phyloP scores from a whole-genome alignment of 2,888 invertebrate genomes.

The Trypoxylon attenuatum region DNA sequence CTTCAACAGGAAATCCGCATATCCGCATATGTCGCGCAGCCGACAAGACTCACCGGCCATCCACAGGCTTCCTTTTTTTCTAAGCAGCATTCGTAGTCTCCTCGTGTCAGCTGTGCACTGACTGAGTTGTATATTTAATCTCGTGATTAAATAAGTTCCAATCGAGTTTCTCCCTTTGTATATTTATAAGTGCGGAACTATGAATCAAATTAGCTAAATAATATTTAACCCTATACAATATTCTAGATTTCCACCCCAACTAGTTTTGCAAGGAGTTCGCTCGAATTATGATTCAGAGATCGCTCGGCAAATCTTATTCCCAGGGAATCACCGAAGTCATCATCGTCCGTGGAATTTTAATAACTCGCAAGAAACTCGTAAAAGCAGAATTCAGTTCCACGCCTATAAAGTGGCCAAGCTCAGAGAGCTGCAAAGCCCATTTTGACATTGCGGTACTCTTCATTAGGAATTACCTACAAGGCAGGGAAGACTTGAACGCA shows the following conservation, averaged over 20 bases:
- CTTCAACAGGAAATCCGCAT: slow-evolving; percentile 8
- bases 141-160: slow-evolving; percentile 11
- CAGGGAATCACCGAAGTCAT: not conserved
- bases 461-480: slow-evolving; percentile 19
- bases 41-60: slow-evolving; percentile 7
- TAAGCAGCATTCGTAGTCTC: slow-evolving; percentile 18
- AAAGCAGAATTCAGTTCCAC: not conserved
- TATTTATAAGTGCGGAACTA: slow-evolving; percentile 4
- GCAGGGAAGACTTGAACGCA: not conserved
- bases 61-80: slow-evolving; percentile 17
- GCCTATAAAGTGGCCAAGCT: slow-evolving; percentile 8
- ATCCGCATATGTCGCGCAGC: slow-evolving; percentile 2
- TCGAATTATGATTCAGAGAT: too few relatives aligned
- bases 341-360: slow-evolving; percentile 1
- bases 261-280: too few relatives aligned
- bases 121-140: slow-evolving; percentile 15
- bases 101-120: slow-evolving; percentile 28
- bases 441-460: slow-evolving; percentile 27
- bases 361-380: slow-evolving; percentile 9
- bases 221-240: too few relatives aligned
- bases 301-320: too few relatives aligned
- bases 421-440: too few relatives aligned
- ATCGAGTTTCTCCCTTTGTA: slow-evolving; percentile 3
- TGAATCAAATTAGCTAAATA: too few relatives aligned
- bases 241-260: too few relatives aligned